Conservation (phyloP, 1,140 invertebrate species). For the Aphelenchoides avenae region DNA sequence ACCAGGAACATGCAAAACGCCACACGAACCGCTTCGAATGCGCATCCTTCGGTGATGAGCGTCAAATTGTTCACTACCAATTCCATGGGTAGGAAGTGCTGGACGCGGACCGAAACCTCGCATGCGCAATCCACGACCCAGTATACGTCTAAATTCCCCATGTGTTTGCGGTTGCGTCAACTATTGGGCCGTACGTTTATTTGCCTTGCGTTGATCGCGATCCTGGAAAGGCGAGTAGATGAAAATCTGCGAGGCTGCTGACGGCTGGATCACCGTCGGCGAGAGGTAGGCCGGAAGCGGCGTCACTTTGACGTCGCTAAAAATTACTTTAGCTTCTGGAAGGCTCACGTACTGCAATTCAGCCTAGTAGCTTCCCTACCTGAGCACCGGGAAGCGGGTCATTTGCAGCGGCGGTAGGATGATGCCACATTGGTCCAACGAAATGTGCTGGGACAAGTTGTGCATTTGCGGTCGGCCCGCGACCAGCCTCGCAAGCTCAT, state of each 20-base stretch:
- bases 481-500: constrained; percentile 48
- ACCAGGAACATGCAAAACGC: neutral
- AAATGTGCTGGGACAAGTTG: constrained; percentile 40
- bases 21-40: constrained; percentile 36
- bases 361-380: constrained; percentile 24
- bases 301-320: constrained; percentile 42
- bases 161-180: neutral
- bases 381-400: constrained; percentile 50
- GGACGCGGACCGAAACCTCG: constrained; percentile 46
- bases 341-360: neutral
- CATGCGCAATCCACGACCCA: constrained; percentile 55
- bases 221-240: constrained; percentile 59
- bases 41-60: constrained; percentile 43
- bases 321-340: constrained; percentile 12
- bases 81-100: constrained; percentile 51
- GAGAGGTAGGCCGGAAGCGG: constrained; percentile 48
- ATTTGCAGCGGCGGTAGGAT: constrained; percentile 53
- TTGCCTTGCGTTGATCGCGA: constrained; percentile 26
- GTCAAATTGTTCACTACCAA: constrained; percentile 44
- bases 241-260: constrained; percentile 41
- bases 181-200: constrained; percentile 29
- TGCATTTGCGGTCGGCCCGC: constrained; percentile 27
- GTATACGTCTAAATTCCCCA: constrained; percentile 35
- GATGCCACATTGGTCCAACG: constrained; percentile 43
- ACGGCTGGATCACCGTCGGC: constrained; percentile 38